Evolutionary conservation across 92 coral and sea anemone genomes (phyloP), one percentile per base, ranked within the genome.

Genomic region (Phenganax stokvisi): DNA sequence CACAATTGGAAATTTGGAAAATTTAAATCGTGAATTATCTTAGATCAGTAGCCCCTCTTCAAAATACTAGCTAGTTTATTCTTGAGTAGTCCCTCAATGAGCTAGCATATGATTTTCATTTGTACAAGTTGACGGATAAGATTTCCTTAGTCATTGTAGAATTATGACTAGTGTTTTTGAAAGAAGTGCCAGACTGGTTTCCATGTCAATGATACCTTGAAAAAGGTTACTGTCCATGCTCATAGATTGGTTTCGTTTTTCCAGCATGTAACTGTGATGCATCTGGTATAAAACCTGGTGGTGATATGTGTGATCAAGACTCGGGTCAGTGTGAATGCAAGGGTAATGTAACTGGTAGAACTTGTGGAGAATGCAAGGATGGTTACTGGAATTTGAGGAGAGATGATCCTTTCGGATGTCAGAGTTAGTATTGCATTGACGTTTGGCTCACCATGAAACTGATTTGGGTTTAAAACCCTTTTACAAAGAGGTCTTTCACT

Each of bases 321-420:
- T 89, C 96, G 47, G 99, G 99, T 15, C 97, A 90, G 78, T 96
- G 99, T 76, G 82, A 84, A 8, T 96, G 99, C 79, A 96, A 96
- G 76, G 55, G 28, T 58, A 86, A 84, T 55, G 99, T 92, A 8
- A 86, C 84, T 67, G 92, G 96, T 67, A 84, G 91, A 81, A 87
- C 92, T 3, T 96, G 99, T 57, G 87, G 84, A 55, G 86, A 79
- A 2, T 96, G 99, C 57, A 86, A 85, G 25, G 89, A 90, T 77
- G 86, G 83, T 0, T 86, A 54, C 84, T 96, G 99, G 99, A 92
- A 92, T 55, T 70, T 96, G 65, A 90, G 80, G 8, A 84, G 79
- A 51, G 75, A 84, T 9, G 86, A 86, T 20, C 84, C 88, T 8
- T 81, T 72, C 3, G 98, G 98, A 25, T 94, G 98, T 85, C 89